Evolutionary conservation across 1,140 invertebrate genomes (phyloP).

Genomic region (Mylabris phalerata): DNA sequence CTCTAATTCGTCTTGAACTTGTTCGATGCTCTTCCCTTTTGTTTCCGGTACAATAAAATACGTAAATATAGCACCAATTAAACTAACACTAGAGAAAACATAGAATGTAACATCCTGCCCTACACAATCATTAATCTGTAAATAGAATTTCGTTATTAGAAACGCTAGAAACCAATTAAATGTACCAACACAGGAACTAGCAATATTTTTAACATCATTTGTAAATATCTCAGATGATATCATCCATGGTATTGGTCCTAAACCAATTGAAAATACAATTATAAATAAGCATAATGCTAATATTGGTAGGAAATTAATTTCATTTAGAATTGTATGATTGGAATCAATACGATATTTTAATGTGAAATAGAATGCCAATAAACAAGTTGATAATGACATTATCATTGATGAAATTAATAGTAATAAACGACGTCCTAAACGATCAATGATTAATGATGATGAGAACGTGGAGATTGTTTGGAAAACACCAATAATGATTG

Average conservation of each 20-base stretch:
- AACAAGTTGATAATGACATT: slow-evolving; percentile 58
- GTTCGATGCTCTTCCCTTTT: slow-evolving; percentile 62
- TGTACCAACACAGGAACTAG: slow-evolving; percentile 62
- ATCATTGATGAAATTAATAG: slow-evolving; percentile 58
- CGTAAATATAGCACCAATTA: slow-evolving; percentile 57
- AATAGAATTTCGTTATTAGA: slow-evolving; percentile 68
- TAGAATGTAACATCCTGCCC: slow-evolving; percentile 53
- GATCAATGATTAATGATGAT: slow-evolving; percentile 68
- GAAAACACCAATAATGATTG: slow-evolving; percentile 67
- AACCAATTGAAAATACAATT: slow-evolving; percentile 68
- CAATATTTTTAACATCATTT: slow-evolving; percentile 67
- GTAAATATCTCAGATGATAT: slow-evolving; percentile 70
- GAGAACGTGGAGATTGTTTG: slow-evolving; percentile 66
- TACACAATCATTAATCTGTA: slow-evolving; percentile 43
- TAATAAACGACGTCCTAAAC: slow-evolving; percentile 61
- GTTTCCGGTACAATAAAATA: slow-evolving; percentile 69
- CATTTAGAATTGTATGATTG: slow-evolving; percentile 11
- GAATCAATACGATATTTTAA: slow-evolving; percentile 43
- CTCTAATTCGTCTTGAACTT: slow-evolving; percentile 58
- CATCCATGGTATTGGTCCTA: slow-evolving; percentile 75
- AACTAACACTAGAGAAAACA: slow-evolving; percentile 54
- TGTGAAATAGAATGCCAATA: slow-evolving; percentile 58
- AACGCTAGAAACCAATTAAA: slow-evolving; percentile 78
- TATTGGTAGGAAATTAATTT: slow-evolving; percentile 59
- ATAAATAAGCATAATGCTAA: slow-evolving; percentile 68